These are phyloP conservation scores for Pterocles orientalis DNA, from an alignment of 2,113 vertebrate species.

Conservation along the genomic window DNA sequence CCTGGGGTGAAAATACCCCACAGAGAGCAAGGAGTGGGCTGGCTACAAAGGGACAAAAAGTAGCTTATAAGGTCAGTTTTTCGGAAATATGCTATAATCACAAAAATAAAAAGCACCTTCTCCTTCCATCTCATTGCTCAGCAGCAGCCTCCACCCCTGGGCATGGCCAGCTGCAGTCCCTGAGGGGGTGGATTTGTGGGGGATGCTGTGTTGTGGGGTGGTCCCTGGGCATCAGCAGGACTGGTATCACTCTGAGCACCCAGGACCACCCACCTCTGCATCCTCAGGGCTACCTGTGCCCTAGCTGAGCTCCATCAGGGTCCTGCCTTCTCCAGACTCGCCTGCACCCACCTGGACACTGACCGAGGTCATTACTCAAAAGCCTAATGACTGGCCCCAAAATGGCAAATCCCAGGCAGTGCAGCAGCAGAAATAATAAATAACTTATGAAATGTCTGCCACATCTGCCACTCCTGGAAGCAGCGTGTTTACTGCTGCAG, in stretches of 20 bases:
- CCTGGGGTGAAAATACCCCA: background rate
- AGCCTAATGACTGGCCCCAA: background rate
- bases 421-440: background rate
- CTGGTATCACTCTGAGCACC: background rate
- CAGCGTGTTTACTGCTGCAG: constrained; percentile 4
- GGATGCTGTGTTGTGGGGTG: accelerated
- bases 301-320: background rate
- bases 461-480: background rate
- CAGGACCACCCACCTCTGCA: background rate
- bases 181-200: background rate
- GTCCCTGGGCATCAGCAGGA: background rate
- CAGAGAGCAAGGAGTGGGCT: background rate
- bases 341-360: background rate
- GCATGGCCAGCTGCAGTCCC: background rate
- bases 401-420: constrained; percentile 14
- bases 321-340: background rate
- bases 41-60: background rate
- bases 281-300: background rate
- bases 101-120: background rate
- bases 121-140: background rate
- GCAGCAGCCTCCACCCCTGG: background rate
- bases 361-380: background rate
- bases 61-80: background rate
- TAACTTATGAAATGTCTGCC: background rate
- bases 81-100: background rate